Conservation (phyloP, 2,888 invertebrate genomes). For the Agrilus mali region DNA sequence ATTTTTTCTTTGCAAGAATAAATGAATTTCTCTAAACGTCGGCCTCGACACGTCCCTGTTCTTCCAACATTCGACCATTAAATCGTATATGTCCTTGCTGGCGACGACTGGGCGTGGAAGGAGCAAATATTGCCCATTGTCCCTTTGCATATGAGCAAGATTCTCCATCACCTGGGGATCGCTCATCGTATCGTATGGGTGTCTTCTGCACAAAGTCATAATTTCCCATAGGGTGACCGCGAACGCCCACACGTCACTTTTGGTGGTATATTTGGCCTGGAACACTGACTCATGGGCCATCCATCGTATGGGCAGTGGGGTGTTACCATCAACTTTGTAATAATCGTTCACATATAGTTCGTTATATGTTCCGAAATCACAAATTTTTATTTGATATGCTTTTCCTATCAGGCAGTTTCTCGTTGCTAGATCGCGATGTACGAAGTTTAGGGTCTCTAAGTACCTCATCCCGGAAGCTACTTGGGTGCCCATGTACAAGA, state of each 20-base stretch:
- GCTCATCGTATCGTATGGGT: constrained; percentile 62
- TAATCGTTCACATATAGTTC: constrained; percentile 70
- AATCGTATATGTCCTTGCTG: constrained; percentile 71
- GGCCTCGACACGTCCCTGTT: constrained; percentile 63
- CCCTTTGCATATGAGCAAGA: constrained; percentile 55
- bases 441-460: constrained; percentile 76
- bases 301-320: constrained; percentile 77
- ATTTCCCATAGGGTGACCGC: constrained; percentile 83
- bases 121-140: constrained; percentile 46
- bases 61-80: constrained; percentile 80
- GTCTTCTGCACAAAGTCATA: constrained; percentile 60
- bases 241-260: constrained; percentile 86
- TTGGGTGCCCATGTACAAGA: constrained; percentile 72
- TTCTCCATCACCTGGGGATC: constrained; percentile 75
- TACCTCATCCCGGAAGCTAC: constrained; percentile 86
- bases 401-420: constrained; percentile 80
- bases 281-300: constrained; percentile 81
- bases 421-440: constrained; percentile 80
- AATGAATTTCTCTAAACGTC: constrained; percentile 67
- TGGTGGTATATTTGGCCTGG: constrained; percentile 72
- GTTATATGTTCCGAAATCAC: constrained; percentile 76
- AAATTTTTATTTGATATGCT: constrained; percentile 69
- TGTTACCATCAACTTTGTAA: constrained; percentile 65
- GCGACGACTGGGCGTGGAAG: constrained; percentile 56
- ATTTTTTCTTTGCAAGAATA: constrained; percentile 65